These are phyloP conservation scores for Ichneumon xanthorius DNA, from an alignment of 2,888 invertebrate genomes.

Conservation along the genomic window DNA sequence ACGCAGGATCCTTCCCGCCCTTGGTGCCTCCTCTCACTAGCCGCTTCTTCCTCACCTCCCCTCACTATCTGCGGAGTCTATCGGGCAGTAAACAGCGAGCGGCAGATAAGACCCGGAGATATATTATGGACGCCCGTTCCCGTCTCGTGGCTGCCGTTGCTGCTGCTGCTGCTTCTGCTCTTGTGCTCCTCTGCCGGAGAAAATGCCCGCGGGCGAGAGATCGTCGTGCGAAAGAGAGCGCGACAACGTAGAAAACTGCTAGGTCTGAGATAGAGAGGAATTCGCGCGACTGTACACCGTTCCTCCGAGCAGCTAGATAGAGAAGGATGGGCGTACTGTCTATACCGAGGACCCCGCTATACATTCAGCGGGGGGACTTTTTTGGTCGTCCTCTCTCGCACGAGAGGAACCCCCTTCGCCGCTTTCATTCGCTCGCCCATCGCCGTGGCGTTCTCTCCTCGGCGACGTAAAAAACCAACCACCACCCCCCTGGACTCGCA, in stretches of 20 bases:
- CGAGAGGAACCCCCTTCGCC: slow-evolving; percentile 63
- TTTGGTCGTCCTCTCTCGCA: slow-evolving; percentile 65
- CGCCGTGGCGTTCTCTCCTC: slow-evolving; percentile 66
- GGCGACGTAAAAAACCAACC: slow-evolving; percentile 28
- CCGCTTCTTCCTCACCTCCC: slow-evolving; percentile 66
- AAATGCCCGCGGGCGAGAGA: slow-evolving; percentile 63
- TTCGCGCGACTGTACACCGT: slow-evolving; percentile 61
- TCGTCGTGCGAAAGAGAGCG: slow-evolving; percentile 50
- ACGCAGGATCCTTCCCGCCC: slow-evolving; percentile 67
- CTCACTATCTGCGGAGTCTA: slow-evolving; percentile 83
- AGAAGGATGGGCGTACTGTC: slow-evolving; percentile 33
- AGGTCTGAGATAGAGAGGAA: slow-evolving; percentile 48
- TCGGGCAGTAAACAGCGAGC: slow-evolving; percentile 85
- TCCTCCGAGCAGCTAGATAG: slow-evolving; percentile 33
- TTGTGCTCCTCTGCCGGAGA: slow-evolving; percentile 55
- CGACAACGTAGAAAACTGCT: slow-evolving; percentile 44
- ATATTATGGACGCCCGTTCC: slow-evolving; percentile 82
- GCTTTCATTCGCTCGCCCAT: slow-evolving; percentile 69
- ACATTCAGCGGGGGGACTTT: slow-evolving; percentile 61
- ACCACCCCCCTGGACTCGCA: slow-evolving; percentile 68
- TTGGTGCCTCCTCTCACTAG: slow-evolving; percentile 31
- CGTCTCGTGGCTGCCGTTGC: slow-evolving; percentile 74
- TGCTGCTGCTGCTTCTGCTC: slow-evolving; percentile 66
- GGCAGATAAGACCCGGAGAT: slow-evolving; percentile 84
- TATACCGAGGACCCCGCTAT: slow-evolving; percentile 55